Evolutionary conservation across 2,888 invertebrate species (phyloP), one percentile per base, ranked within the genome.

Genomic region (Didymodactylos carnosus): DNA sequence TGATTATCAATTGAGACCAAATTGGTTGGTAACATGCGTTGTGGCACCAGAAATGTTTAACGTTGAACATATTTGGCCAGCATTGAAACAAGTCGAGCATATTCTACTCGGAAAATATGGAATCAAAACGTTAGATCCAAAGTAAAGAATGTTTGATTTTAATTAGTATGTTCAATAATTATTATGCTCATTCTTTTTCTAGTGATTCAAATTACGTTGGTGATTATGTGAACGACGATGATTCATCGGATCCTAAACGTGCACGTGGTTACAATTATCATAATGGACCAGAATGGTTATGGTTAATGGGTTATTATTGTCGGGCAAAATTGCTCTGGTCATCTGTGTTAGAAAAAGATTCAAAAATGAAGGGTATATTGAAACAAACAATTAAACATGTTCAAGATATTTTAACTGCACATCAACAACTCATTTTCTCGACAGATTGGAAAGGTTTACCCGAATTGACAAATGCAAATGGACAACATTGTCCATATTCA

Each of bases 191-290:
- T n/a, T n/a, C n/a, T n/a, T n/a, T n/a, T n/a, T n/a, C n/a, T n/a
- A 43, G 19, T 49, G 49, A 49, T 23, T 49, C 10, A 10, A 49
- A 25, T n/a, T 5, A 51, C 5, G 11, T 25, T 5, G 25, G 51
- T 51, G 27, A 51, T 25, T 25, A 49, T 49, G 13, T 4, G 11
- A 49, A 97, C 84, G 87, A 89, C n/a, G 89, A 97, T 84, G 90
- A 94, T 84, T 88, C 90, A 5, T 85, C 85, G 76, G 91, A 97
- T 84, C 86, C 88, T 43, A 89, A 88, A 80, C 86, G 90, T 73
- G 92, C 97, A 23, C 90, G 91, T 82, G 98, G 98, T 39, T 94
- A 90, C 86, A 98, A 98, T 85, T 98, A 98, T 85, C 98, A 98
- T 84, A 93, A 97, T 85, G 97, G 97, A 71, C 97, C 97, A 75